These are phyloP conservation scores for Mormyrus lacerda DNA, from an alignment of 2,113 vertebrate species.

Conservation along the genomic window DNA sequence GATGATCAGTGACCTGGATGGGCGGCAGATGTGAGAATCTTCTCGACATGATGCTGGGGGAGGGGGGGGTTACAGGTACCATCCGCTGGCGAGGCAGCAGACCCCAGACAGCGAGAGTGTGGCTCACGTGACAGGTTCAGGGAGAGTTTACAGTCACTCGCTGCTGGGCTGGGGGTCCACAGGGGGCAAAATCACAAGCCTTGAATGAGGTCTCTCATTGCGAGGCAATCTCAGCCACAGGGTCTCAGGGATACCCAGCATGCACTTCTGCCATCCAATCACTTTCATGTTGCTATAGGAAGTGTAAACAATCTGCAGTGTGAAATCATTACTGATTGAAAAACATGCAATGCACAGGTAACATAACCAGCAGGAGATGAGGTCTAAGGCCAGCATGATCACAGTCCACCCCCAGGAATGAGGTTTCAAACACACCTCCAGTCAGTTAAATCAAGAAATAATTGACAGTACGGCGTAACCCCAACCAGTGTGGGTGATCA, in stretches of 20 bases:
- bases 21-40: background rate
- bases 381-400: background rate
- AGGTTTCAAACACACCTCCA: background rate
- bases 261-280: background rate
- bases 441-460: background rate
- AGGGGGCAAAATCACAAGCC: background rate
- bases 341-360: background rate
- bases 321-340: background rate
- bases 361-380: background rate
- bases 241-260: background rate
- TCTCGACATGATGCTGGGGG: conserved; percentile 10
- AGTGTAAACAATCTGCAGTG: background rate
- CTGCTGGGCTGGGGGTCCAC: background rate
- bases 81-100: conserved; percentile 39
- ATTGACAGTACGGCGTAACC: background rate
- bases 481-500: background rate
- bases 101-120: conserved; percentile 44
- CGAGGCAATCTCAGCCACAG: background rate
- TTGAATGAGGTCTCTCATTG: background rate
- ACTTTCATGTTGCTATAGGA: background rate
- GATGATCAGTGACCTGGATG: background rate
- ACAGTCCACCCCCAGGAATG: background rate
- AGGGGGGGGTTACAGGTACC: conserved; percentile 28
- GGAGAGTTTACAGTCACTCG: conserved; percentile 46
- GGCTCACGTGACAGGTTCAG: conserved; percentile 48